Conservation (phyloP, 1,140 invertebrate genomes). For the Bombyx mandarina region DNA sequence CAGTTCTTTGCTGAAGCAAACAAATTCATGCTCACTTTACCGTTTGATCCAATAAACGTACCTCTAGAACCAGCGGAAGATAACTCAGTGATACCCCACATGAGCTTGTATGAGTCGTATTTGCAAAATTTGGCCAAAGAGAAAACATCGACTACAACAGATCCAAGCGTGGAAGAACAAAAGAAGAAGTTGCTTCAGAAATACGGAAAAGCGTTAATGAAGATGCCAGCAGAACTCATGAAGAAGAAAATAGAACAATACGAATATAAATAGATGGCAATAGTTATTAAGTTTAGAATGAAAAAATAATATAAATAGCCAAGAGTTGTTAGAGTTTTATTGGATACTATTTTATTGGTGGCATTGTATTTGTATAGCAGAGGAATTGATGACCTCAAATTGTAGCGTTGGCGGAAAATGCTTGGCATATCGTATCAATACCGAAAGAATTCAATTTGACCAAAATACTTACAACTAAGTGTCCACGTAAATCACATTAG, state of each 20-base stretch:
- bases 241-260: conserved; percentile 23
- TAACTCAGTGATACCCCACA: conserved; percentile 50
- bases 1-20: conserved; percentile 30
- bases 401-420: too few species aligned
- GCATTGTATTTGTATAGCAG: too few species aligned
- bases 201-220: conserved; percentile 25
- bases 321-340: too few species aligned
- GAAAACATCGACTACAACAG: conserved; percentile 37
- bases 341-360: too few species aligned
- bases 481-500: too few species aligned
- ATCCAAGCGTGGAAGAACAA: conserved; percentile 21
- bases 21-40: conserved; percentile 44
- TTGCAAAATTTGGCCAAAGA: conserved; percentile 37
- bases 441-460: too few species aligned
- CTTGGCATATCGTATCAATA: too few species aligned
- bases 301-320: too few species aligned
- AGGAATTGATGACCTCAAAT: too few species aligned
- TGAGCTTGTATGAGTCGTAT: conserved; percentile 59
- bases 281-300: too few species aligned
- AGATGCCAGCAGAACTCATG: conserved; percentile 20
- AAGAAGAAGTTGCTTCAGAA: conserved; percentile 33
- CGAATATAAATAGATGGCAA: conserved; percentile 14
- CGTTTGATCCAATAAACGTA: conserved; percentile 49
- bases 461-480: too few species aligned
- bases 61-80: conserved; percentile 53